phyloP scores from a whole-genome alignment of 2,113 vertebrate species.

The Neodontobutis hainanensis region DNA sequence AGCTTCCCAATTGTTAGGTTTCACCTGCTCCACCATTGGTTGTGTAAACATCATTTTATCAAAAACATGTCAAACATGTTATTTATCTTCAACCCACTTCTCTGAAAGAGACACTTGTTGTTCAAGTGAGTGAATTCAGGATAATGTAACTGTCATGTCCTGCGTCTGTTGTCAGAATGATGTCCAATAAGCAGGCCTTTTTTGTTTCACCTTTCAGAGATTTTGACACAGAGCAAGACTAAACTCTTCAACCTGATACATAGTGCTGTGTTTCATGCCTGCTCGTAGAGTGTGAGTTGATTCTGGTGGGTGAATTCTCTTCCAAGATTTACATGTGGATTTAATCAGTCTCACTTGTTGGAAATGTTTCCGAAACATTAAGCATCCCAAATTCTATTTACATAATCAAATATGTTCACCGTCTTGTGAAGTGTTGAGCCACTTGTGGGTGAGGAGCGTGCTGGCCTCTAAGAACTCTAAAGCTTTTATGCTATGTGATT shows the following conservation, averaged over 20 bases:
- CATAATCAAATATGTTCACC: background rate
- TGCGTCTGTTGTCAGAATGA: too few relatives aligned
- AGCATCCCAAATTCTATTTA: conserved; percentile 12
- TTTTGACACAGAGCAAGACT: too few relatives aligned
- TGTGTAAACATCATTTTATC: too few relatives aligned
- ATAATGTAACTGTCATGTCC: too few relatives aligned
- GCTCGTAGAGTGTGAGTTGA: conserved; percentile 33
- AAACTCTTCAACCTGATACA: conserved; percentile 21
- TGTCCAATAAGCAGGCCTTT: too few relatives aligned
- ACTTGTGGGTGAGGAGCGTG: background rate
- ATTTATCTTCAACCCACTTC: too few relatives aligned
- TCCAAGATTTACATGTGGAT: conserved; percentile 17
- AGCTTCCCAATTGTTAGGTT: too few relatives aligned
- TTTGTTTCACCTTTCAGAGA: too few relatives aligned
- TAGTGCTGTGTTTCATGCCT: conserved; percentile 3
- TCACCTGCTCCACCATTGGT: too few relatives aligned
- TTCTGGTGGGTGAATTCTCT: conserved; percentile 35
- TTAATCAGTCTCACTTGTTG: conserved; percentile 32
- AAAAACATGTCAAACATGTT: too few relatives aligned
- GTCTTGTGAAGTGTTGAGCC: background rate
- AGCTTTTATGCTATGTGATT: background rate
- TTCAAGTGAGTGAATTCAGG: too few relatives aligned
- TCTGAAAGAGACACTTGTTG: too few relatives aligned
- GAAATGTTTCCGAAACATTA: conserved; percentile 23
- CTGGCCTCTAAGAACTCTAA: background rate